A percentile compares a stretch with the other conserved stretches of the same genome.
These are phyloP conservation scores for Anser brachyrhynchus DNA, from an alignment of 2,113 vertebrate species.

Conservation along the genomic window DNA sequence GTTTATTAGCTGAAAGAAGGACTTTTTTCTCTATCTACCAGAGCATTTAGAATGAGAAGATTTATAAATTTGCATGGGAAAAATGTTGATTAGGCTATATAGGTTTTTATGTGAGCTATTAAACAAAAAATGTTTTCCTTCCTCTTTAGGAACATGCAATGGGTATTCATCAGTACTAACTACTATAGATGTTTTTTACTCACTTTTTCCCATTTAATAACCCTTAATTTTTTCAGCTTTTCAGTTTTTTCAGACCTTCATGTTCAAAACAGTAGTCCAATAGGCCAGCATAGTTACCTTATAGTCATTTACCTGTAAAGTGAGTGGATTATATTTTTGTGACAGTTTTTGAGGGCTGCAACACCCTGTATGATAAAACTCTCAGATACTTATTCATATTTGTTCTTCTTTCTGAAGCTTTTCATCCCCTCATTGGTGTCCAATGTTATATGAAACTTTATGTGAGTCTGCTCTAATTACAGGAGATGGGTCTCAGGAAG, in stretches of 20 bases:
- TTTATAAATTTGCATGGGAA: not conserved
- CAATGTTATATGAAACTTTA: not conserved
- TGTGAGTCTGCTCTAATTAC: not conserved
- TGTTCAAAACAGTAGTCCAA: not conserved
- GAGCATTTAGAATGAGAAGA: not conserved
- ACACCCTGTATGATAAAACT: not conserved
- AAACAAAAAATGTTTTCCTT: not conserved
- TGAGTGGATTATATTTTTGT: not conserved
- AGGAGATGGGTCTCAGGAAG: not conserved
- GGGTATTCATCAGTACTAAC: not conserved
- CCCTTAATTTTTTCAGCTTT: not conserved
- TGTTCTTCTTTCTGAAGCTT: not conserved
- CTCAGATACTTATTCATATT: not conserved
- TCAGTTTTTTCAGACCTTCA: not conserved
- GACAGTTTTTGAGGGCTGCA: not conserved
- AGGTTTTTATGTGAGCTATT: not conserved
- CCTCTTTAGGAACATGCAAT: not conserved
- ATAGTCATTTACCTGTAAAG: not conserved
- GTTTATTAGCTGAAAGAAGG: not conserved
- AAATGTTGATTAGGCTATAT: not conserved
- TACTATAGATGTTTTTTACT: not conserved
- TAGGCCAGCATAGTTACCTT: not conserved
- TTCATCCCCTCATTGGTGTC: not conserved
- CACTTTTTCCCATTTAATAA: not conserved
- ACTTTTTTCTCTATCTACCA: not conserved